These are phyloP conservation scores for Polypterus bichir DNA, from an alignment of 2,113 vertebrate genomes.

Conservation along the genomic window DNA sequence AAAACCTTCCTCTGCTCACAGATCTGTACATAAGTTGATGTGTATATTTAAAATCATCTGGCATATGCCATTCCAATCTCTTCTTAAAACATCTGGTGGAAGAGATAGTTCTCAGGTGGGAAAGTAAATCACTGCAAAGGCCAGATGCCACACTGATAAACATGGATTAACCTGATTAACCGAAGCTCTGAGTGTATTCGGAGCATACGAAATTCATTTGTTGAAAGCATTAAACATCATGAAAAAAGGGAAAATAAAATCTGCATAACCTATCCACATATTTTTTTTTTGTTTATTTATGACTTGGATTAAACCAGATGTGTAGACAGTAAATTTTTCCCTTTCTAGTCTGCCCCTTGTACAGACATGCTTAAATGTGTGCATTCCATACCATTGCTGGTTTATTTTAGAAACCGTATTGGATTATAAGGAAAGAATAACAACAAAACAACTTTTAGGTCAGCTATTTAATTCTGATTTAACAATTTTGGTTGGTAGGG, in stretches of 20 bases:
- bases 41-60: not conserved
- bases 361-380: too few species aligned
- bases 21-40: not conserved
- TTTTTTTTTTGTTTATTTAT: too few species aligned
- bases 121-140: slow-evolving; percentile 19
- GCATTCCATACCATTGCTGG: too few species aligned
- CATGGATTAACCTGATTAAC: slow-evolving; percentile 17
- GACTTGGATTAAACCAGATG: too few species aligned
- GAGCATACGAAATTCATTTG: slow-evolving; percentile 15
- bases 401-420: too few species aligned
- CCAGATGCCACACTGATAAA: slow-evolving; percentile 20
- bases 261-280: too few species aligned
- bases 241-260: not conserved
- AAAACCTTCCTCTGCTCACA: not conserved
- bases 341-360: too few species aligned
- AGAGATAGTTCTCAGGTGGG: slow-evolving; percentile 11
- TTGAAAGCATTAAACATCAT: slow-evolving; percentile 9
- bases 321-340: too few species aligned
- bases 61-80: not conserved
- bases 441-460: too few species aligned
- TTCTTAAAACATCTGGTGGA: slow-evolving; percentile 17
- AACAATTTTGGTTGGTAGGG: too few species aligned
- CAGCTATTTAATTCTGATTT: too few species aligned
- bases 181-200: not conserved
- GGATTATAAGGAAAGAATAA: too few species aligned